Evolutionary conservation across 2,113 vertebrate species (phyloP).

Genomic region (Nesogale talazaci): DNA sequence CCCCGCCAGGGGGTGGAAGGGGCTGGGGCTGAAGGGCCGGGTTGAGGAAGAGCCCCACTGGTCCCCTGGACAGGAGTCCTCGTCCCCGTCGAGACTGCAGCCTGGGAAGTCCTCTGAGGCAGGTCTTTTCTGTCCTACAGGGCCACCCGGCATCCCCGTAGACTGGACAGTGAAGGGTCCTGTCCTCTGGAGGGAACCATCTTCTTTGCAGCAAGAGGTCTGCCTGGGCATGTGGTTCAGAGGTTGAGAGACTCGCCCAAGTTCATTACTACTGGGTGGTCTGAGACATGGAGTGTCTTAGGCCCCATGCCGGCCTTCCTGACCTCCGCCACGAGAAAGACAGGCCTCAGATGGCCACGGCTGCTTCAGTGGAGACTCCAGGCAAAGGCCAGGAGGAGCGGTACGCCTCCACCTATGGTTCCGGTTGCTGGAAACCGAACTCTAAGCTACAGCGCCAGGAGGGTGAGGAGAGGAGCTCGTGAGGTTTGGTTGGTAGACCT

Average conservation of each 20-base stretch:
- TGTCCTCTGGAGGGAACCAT: accelerated
- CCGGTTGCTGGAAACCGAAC: background rate
- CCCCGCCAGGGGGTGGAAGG: background rate
- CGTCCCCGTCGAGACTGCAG: background rate
- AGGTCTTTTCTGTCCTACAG: background rate
- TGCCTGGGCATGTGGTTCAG: background rate
- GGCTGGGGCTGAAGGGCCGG: background rate
- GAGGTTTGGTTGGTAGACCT: background rate
- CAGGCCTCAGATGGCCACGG: too few relatives aligned
- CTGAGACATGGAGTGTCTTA: background rate
- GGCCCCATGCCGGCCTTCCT: background rate
- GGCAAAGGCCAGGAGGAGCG: background rate
- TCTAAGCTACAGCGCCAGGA: too few relatives aligned
- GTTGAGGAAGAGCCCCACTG: background rate
- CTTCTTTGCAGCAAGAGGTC: background rate
- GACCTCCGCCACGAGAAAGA: background rate
- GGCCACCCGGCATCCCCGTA: background rate
- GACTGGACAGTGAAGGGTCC: background rate
- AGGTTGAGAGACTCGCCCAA: background rate
- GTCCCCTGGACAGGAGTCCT: background rate
- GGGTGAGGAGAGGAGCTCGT: background rate
- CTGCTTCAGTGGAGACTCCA: background rate
- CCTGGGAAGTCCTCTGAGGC: background rate
- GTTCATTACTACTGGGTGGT: background rate
- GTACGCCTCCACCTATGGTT: background rate